phyloP scores from a whole-genome alignment of 2,888 invertebrate genomes.

The Euproctis similis region DNA sequence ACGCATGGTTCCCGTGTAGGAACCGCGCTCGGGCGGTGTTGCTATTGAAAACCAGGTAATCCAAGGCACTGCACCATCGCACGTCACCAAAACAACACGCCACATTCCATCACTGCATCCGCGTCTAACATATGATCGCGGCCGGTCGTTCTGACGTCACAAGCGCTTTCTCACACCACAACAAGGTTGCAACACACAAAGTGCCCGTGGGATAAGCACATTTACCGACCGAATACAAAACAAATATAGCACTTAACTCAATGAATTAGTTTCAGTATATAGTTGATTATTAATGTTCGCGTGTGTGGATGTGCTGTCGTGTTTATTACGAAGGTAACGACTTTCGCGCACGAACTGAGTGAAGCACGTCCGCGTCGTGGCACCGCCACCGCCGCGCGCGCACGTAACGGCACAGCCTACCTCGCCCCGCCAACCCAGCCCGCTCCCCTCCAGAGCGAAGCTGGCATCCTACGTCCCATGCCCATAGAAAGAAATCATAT shows the following conservation, averaged over 20 bases:
- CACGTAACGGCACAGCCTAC: slow-evolving; percentile 60
- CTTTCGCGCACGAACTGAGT: slow-evolving; percentile 75
- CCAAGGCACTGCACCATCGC: slow-evolving; percentile 56
- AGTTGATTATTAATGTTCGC: slow-evolving; percentile 45
- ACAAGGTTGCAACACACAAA: slow-evolving; percentile 49
- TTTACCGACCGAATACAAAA: slow-evolving; percentile 31
- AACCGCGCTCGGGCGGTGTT: slow-evolving; percentile 58
- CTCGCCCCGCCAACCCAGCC: slow-evolving; percentile 12
- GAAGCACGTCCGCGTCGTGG: slow-evolving; percentile 74
- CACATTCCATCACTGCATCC: slow-evolving; percentile 76
- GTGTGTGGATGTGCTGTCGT: slow-evolving; percentile 60
- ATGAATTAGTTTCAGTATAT: slow-evolving; percentile 45
- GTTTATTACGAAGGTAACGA: slow-evolving; percentile 70
- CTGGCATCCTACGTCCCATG: no score
- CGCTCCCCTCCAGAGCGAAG: slow-evolving; percentile 13
- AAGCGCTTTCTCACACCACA: slow-evolving; percentile 64
- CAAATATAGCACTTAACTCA: slow-evolving; percentile 30
- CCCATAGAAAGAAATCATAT: no score
- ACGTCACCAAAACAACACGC: slow-evolving; percentile 67
- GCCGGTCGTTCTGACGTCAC: slow-evolving; percentile 71
- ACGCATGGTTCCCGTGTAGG: slow-evolving; percentile 75
- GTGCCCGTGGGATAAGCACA: slow-evolving; percentile 26
- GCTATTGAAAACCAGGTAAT: slow-evolving; percentile 51
- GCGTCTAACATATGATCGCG: slow-evolving; percentile 73
- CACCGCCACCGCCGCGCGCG: slow-evolving; percentile 48